A percentile compares a stretch with the other conserved stretches of the same genome.
phyloP scores from a whole-genome alignment of 2,888 invertebrate species.

The Protodeltote pygarga region DNA sequence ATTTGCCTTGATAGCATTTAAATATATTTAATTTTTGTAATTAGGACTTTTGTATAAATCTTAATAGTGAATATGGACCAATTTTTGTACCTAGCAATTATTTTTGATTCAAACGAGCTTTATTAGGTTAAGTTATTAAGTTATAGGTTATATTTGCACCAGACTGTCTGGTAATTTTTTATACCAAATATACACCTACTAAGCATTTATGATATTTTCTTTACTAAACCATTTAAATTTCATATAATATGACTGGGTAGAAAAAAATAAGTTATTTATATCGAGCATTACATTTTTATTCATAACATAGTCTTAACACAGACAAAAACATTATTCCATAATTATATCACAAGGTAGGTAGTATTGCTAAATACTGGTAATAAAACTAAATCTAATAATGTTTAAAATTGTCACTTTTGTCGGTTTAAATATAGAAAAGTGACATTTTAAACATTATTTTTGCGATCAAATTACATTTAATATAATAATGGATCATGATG shows the following conservation, averaged over 20 bases:
- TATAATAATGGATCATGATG: slow-evolving; percentile 13
- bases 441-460: slow-evolving; percentile 15
- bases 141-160: slow-evolving; percentile 69
- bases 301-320: slow-evolving; percentile 43
- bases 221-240: slow-evolving; percentile 10
- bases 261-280: slow-evolving; percentile 11
- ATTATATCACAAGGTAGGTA: slow-evolving; percentile 44
- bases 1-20: slow-evolving; percentile 1
- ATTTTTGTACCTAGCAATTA: slow-evolving; percentile 52
- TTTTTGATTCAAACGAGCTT: slow-evolving; percentile 72
- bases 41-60: slow-evolving; percentile 4
- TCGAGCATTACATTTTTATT: slow-evolving; percentile 76
- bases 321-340: slow-evolving; percentile 23
- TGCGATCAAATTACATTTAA: slow-evolving; percentile 13
- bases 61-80: slow-evolving; percentile 46
- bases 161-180: slow-evolving; percentile 74
- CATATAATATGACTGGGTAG: background rate
- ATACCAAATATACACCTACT: slow-evolving; percentile 83
- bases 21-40: background rate
- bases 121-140: slow-evolving; percentile 70
- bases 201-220: slow-evolving; percentile 37
- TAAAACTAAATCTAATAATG: slow-evolving; percentile 11
- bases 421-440: slow-evolving; percentile 14
- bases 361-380: slow-evolving; percentile 29
- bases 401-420: background rate